These are phyloP conservation scores for Yasuhikotakia modesta DNA, from an alignment of 2,797 vertebrate species.

Conservation along the genomic window DNA sequence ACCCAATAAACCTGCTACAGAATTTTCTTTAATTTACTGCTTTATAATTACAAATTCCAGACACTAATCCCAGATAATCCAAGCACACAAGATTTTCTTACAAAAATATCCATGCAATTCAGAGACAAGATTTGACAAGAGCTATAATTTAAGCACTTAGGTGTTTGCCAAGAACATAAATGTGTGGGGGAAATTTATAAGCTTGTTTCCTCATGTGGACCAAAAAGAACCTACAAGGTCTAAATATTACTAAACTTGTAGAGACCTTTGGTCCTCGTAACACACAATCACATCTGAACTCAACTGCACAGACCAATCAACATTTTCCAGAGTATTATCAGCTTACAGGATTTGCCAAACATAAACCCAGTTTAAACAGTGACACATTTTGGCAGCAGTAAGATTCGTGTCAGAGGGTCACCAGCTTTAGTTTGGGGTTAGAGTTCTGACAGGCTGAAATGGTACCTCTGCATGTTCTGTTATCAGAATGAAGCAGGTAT, in stretches of 20 bases:
- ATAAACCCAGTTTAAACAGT: slow-evolving; percentile 15
- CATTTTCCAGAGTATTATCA: slow-evolving; percentile 42
- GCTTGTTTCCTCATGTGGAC: too few relatives aligned
- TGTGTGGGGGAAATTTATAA: too few relatives aligned
- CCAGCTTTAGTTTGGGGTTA: background rate
- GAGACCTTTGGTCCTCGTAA: too few relatives aligned
- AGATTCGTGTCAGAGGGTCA: slow-evolving; percentile 6
- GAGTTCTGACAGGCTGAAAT: background rate
- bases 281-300: background rate
- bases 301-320: slow-evolving; percentile 16
- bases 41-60: slow-evolving; percentile 29
- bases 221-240: too few relatives aligned
- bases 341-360: slow-evolving; percentile 38
- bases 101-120: background rate
- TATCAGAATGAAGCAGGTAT: slow-evolving; percentile 91
- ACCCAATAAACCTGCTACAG: background rate
- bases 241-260: too few relatives aligned
- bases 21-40: background rate
- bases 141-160: background rate
- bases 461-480: slow-evolving; percentile 91
- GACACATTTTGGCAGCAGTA: slow-evolving; percentile 9
- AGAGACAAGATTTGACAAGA: slow-evolving; percentile 13
- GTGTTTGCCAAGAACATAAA: background rate
- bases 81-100: background rate
- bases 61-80: slow-evolving; percentile 41